Evolutionary conservation across 2,113 vertebrate genomes (phyloP), one percentile per base, ranked within the genome.

Genomic region (Rhineura floridana): DNA sequence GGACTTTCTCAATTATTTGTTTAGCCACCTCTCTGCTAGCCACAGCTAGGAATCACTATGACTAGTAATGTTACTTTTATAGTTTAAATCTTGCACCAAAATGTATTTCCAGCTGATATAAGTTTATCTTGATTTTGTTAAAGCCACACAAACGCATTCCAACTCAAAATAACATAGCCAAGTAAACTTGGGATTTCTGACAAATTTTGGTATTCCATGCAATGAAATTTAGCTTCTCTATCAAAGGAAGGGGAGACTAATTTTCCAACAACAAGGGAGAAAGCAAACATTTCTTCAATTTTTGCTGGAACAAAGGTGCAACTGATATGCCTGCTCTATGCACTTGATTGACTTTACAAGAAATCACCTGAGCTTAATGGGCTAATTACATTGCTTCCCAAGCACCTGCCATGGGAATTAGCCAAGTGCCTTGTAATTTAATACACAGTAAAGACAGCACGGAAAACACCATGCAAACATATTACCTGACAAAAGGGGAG

Each of bases 341-440:
- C 94, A 93, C 96, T 93, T 94, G 96, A 97, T 92, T 97, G 95
- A 87, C 95, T 97, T 96, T 95, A 98, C 98, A 98, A 98, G 97
- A 92, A 95, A 98, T 98, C 98, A 98, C 95, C 93, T 93, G 96
- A 90, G 94, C 97, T 97, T 98, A 98, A 98, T 97, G 98, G 96
- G 96, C 98, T 98, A 97, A 99, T 99, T 99, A 99, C 98, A 98
- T 89, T 95, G 87, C 93, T 94, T 90, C 91, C 95, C 90, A 94
- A 59, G 81, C 85, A 92, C 92, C 92, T 90, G 90, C 86, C 82
- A 30, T 62, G 95, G 95, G 96, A 97, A 93, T 85, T 89, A 95
- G 94, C 92, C 91, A 91, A 83, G 81, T 90, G 87, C 93, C 89
- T 82, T 92, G 95, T 93, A 95, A 97, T 84, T 33, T 0, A 92